Evolutionary conservation across 2,113 vertebrate genomes (phyloP), one percentile per base, ranked within the genome.

Genomic region (Corythornis madagascariensis): DNA sequence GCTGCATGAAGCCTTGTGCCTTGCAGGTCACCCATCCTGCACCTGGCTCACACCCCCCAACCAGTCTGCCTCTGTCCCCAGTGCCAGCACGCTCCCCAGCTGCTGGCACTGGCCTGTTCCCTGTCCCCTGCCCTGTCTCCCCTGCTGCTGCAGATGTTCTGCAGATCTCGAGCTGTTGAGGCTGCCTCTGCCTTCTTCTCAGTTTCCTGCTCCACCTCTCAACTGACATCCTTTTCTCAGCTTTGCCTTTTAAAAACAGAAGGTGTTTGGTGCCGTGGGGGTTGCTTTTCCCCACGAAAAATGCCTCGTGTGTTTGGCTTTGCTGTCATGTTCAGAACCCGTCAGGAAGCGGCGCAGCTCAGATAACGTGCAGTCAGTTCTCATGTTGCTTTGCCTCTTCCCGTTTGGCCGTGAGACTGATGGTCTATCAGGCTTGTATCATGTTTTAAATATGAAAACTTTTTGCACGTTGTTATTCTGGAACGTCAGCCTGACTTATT

Each of bases 361-460:
- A 22, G 29, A 4, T 50, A 66, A 40, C 2, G 4, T 1, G 11
- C 55, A 38, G 50, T 16, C 77, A 26, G 60, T 6, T 53, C 72
- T 60, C 9, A 1, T 63, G 11, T 31, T 33, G 52, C 66, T 35
- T 59, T 61, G 19, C 63, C 60, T 88, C 72, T n/a, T 19, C 33
- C 18, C 57, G 17, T 22, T 38, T 55, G 69, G 67, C 86, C 73
- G n/a, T 11, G 73, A 64, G 67, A 33, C 56, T 24, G 60, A 25
- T 20, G 43, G n/a, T 57, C 50, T 83, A 5, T 55, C 60, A 28
- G 56, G 56, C 65, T 81, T 48, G 28, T 86, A 28, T 71, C 57
- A 22, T 50, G 26, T 80, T 92, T 93, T 86, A 96, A 86, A 92
- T 81, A 76, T 38, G 73, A 88, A 86, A 76, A 56, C n/a, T 56